phyloP scores from a whole-genome alignment of 2,797 vertebrate species.

The Smutsia temminckii region DNA sequence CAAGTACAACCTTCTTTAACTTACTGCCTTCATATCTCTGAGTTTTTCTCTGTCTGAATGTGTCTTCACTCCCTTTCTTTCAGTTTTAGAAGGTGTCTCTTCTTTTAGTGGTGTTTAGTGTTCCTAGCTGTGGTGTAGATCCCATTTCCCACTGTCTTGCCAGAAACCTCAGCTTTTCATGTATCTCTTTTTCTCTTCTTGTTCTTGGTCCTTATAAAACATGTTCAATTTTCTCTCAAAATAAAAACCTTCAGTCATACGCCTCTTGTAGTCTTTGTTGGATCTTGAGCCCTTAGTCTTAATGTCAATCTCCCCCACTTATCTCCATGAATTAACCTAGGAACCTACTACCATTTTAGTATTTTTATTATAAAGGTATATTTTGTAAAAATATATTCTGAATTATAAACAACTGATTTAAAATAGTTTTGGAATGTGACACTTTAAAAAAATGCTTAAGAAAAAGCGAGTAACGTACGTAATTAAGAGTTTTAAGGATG shows the following conservation, averaged over 20 bases:
- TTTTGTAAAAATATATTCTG: conserved; percentile 1
- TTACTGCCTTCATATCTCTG: not conserved
- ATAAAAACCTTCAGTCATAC: not conserved
- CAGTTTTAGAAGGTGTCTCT: not conserved
- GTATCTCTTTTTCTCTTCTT: not conserved
- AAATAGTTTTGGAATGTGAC: conserved; percentile 11
- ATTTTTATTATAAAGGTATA: not conserved
- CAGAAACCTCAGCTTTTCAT: not conserved
- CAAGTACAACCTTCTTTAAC: not conserved
- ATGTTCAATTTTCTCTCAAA: conserved; percentile 14
- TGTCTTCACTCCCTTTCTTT: not conserved
- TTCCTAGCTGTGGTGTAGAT: not conserved
- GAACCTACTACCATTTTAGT: not conserved
- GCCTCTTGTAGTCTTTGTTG: not conserved
- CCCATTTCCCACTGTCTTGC: not conserved
- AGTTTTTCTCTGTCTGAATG: not conserved
- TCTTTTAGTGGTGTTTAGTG: not conserved
- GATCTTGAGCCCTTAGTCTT: not conserved
- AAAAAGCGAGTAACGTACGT: not conserved
- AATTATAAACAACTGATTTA: not conserved
- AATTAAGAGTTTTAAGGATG: not conserved
- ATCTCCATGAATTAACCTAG: not conserved
- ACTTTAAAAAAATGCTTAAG: not conserved
- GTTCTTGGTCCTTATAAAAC: conserved; percentile 1
- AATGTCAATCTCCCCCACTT: not conserved